Conservation (phyloP, 2,797 vertebrate species). For the Pseudomugil tenellus region DNA sequence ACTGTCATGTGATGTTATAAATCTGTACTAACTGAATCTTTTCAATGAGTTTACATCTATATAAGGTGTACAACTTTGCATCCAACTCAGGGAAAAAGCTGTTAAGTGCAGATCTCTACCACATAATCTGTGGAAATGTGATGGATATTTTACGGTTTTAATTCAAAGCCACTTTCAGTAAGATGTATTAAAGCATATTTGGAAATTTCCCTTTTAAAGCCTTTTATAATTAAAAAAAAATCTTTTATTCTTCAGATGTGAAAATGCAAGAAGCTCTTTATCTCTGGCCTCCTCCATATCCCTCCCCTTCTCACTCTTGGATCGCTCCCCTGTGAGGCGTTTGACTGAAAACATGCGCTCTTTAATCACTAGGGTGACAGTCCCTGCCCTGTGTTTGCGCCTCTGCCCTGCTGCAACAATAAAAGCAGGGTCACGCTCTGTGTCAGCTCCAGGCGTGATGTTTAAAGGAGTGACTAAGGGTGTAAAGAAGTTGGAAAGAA, state of each 20-base stretch:
- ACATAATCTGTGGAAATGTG: constrained; percentile 17
- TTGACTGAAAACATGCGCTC: constrained; percentile 81
- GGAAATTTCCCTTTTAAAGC: constrained; percentile 50
- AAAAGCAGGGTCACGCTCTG: constrained; percentile 81
- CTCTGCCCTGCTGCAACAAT: constrained; percentile 77
- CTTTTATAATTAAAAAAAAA: constrained; percentile 45
- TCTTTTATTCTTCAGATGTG: constrained; percentile 49
- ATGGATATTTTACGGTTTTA: constrained; percentile 19
- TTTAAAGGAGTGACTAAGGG: constrained; percentile 56
- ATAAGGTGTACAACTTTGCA: background rate
- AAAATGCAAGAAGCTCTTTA: constrained; percentile 54
- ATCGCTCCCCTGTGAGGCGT: constrained; percentile 68
- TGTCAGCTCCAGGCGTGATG: constrained; percentile 73
- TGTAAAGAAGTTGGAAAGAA: constrained; percentile 15
- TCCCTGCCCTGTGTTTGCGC: constrained; percentile 74
- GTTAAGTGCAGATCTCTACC: constrained; percentile 11
- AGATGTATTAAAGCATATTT: constrained; percentile 17
- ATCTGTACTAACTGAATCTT: constrained; percentile 45
- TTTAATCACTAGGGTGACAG: constrained; percentile 82
- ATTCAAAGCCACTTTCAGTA: constrained; percentile 7
- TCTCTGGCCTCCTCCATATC: constrained; percentile 32
- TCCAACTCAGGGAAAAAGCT: constrained; percentile 27
- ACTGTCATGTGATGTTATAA: constrained; percentile 31
- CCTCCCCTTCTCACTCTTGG: constrained; percentile 34
- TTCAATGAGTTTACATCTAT: constrained; percentile 38